These are phyloP conservation scores for Apteryx owenii DNA, from an alignment of 2,113 vertebrate species.

Conservation along the genomic window DNA sequence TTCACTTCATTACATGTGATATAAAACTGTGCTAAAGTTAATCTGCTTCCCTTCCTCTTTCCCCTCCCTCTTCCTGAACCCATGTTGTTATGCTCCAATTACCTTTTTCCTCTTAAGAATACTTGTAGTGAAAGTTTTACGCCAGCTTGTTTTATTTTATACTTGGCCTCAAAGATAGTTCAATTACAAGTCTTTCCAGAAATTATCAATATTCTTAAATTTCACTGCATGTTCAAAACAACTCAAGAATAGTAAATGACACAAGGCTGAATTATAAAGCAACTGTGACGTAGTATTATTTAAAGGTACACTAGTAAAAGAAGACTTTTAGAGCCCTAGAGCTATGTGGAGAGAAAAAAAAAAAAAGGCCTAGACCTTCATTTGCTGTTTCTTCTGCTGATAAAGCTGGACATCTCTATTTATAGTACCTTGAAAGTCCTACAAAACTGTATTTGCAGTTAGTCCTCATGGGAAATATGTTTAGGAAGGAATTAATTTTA, in stretches of 20 bases:
- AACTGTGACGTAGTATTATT: background rate
- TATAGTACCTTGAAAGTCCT: background rate
- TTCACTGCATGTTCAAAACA: background rate
- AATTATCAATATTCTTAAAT: background rate
- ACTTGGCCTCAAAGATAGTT: background rate
- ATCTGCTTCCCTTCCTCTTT: background rate
- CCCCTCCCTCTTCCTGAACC: background rate
- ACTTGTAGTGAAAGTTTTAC: background rate
- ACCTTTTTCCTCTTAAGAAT: background rate
- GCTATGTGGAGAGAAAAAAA: background rate
- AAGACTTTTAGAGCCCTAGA: background rate
- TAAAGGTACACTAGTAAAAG: background rate
- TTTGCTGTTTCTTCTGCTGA: background rate
- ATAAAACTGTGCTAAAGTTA: background rate
- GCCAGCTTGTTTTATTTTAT: background rate
- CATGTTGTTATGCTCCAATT: background rate
- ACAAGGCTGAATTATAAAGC: background rate
- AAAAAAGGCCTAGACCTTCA: background rate
- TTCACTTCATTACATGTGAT: background rate
- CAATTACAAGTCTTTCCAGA: background rate
- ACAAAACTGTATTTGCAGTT: background rate
- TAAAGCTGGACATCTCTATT: background rate
- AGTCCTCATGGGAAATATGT: background rate
- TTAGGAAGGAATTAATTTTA: conserved; percentile 1
- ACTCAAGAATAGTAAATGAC: background rate